Evolutionary conservation across 2,113 vertebrate genomes (phyloP).

Genomic region (Erythrolamprus reginae): DNA sequence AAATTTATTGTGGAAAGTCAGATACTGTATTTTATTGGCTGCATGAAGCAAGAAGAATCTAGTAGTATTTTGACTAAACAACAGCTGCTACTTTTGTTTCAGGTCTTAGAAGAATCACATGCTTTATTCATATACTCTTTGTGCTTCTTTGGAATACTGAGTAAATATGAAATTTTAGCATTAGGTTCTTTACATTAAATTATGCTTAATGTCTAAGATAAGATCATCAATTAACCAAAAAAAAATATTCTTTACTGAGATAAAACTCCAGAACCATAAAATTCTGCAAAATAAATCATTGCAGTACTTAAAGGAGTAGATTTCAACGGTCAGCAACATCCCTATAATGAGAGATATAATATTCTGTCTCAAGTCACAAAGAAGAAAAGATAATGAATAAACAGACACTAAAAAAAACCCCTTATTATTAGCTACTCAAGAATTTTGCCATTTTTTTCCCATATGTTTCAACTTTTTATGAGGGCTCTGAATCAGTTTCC

Average conservation of each 20-base stretch:
- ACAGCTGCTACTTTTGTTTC: background rate
- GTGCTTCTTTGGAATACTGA: background rate
- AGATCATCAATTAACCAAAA: background rate
- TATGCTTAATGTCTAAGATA: background rate
- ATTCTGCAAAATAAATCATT: background rate
- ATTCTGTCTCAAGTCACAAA: background rate
- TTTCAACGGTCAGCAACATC: background rate
- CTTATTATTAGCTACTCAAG: constrained; percentile 5
- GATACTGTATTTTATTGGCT: background rate
- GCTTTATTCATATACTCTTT: background rate
- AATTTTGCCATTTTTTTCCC: background rate
- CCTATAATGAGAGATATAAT: background rate
- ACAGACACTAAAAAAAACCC: background rate
- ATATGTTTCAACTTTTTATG: constrained; percentile 31
- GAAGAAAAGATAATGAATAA: background rate
- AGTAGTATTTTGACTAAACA: background rate
- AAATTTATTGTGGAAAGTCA: background rate
- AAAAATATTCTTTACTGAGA: background rate
- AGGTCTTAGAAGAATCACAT: background rate
- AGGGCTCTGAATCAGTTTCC: background rate
- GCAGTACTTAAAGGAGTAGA: no score
- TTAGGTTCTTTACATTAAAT: background rate
- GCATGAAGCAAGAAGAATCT: background rate
- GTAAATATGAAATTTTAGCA: background rate
- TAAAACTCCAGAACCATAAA: background rate